Evolutionary conservation across 2,113 vertebrate genomes (phyloP).

Genomic region (Theristicus caerulescens): DNA sequence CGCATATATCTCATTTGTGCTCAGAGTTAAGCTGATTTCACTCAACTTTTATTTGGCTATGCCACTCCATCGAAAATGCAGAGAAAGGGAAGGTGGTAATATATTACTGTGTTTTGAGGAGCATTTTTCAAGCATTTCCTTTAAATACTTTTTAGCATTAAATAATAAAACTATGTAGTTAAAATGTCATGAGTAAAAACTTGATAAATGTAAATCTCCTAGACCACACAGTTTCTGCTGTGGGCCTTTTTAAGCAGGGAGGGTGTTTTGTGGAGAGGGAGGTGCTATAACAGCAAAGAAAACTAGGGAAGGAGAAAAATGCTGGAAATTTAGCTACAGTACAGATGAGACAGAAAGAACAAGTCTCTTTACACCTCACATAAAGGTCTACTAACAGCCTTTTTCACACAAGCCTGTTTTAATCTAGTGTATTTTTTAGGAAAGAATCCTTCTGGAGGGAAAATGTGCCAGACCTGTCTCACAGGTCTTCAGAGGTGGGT

Average conservation of each 20-base stretch:
- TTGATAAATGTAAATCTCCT: neutral
- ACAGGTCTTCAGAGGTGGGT: neutral
- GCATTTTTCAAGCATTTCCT: neutral
- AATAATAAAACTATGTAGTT: neutral
- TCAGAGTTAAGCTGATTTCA: neutral
- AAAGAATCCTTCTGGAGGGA: neutral
- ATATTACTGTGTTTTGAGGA: neutral
- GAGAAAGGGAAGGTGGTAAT: neutral
- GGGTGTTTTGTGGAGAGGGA: rapidly evolving
- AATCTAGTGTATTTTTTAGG: neutral
- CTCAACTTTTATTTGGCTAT: neutral
- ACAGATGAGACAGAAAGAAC: neutral
- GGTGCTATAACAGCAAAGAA: neutral
- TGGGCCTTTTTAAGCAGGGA: neutral
- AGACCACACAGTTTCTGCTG: neutral
- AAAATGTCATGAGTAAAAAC: neutral
- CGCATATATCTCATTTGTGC: neutral
- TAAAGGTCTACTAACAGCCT: neutral
- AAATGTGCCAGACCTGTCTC: neutral
- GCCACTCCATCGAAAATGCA: neutral
- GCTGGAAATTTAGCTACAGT: neutral
- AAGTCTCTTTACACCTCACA: neutral
- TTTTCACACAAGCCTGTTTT: neutral
- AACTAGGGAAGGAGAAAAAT: neutral
- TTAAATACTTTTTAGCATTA: neutral